These are phyloP conservation scores for Aethina tumida DNA, from an alignment of 1,140 invertebrate genomes.

Conservation along the genomic window DNA sequence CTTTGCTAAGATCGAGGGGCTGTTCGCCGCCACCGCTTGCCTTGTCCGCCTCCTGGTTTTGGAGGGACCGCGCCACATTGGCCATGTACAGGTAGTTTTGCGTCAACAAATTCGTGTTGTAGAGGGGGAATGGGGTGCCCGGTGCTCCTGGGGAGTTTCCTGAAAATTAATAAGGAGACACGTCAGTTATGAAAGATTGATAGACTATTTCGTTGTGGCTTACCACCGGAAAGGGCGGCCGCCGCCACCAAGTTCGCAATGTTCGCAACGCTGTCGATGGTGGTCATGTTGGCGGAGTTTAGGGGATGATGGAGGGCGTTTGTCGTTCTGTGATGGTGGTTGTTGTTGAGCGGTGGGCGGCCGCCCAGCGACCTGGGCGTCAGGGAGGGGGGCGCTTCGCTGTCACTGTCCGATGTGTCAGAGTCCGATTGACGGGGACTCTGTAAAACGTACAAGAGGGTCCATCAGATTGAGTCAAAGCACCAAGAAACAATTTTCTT, in stretches of 20 bases:
- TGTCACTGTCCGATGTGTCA: conserved; percentile 45
- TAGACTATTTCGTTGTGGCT: no score
- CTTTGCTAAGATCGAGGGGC: conserved; percentile 68
- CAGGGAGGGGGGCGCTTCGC: conserved; percentile 36
- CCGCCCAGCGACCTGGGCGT: conserved; percentile 21
- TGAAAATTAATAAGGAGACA: no score
- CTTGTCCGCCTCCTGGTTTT: conserved; percentile 20
- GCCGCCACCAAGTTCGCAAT: conserved; percentile 51
- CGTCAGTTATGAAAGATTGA: no score
- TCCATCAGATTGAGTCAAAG: no score
- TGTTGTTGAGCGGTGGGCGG: conserved; percentile 28
- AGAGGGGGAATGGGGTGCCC: conserved; percentile 29
- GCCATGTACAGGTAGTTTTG: conserved; percentile 27
- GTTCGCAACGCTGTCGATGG: conserved; percentile 46
- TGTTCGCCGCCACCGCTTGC: conserved; percentile 44
- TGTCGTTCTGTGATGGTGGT: conserved; percentile 28
- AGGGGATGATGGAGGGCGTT: background rate
- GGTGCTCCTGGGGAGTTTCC: conserved; percentile 13
- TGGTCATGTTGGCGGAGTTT: conserved; percentile 33
- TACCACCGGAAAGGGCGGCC: conserved; percentile 30
- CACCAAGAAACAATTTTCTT: no score
- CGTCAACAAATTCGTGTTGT: conserved; percentile 23
- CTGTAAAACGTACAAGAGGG: conserved; percentile 36
- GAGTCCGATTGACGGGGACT: conserved; percentile 49
- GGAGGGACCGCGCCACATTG: conserved; percentile 28